phyloP scores from a whole-genome alignment of 2,888 invertebrate species.

The Dorcus parallelipipedus region DNA sequence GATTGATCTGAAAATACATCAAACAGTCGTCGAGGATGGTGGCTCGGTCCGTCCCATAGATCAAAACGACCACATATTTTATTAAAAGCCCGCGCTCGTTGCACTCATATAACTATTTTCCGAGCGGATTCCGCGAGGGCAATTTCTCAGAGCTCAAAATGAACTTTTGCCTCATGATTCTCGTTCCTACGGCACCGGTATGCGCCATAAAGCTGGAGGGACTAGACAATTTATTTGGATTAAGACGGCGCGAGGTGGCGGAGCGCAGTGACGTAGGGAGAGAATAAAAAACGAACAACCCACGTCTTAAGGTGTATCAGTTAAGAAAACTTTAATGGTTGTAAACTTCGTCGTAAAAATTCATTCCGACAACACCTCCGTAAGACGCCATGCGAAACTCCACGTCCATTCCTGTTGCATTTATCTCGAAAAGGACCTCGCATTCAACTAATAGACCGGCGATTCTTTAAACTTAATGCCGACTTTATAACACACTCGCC shows the following conservation, averaged over 20 bases:
- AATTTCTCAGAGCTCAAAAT: slow-evolving; percentile 19
- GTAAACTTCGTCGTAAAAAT: too few relatives aligned
- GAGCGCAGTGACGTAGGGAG: slow-evolving; percentile 13
- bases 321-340: too few relatives aligned
- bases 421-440: too few relatives aligned
- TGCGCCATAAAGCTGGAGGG: slow-evolving; percentile 19
- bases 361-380: too few relatives aligned
- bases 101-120: slow-evolving; percentile 21
- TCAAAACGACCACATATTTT: slow-evolving; percentile 30
- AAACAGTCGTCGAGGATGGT: background rate
- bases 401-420: too few relatives aligned
- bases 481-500: slow-evolving; percentile 11
- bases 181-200: slow-evolving; percentile 14
- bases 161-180: slow-evolving; percentile 22
- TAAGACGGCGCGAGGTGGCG: slow-evolving; percentile 18
- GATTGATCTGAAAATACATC: slow-evolving; percentile 1
- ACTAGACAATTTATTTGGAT: slow-evolving; percentile 24
- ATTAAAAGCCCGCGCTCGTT: slow-evolving; percentile 23
- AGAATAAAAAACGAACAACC: background rate
- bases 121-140: slow-evolving; percentile 10
- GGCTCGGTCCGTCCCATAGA: slow-evolving; percentile 25
- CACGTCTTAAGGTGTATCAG: too few relatives aligned
- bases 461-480: slow-evolving; percentile 10
- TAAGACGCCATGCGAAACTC: too few relatives aligned
- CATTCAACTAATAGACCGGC: slow-evolving; percentile 8